Conservation (phyloP, 2,113 vertebrate genomes). For the Eolophus roseicapilla region DNA sequence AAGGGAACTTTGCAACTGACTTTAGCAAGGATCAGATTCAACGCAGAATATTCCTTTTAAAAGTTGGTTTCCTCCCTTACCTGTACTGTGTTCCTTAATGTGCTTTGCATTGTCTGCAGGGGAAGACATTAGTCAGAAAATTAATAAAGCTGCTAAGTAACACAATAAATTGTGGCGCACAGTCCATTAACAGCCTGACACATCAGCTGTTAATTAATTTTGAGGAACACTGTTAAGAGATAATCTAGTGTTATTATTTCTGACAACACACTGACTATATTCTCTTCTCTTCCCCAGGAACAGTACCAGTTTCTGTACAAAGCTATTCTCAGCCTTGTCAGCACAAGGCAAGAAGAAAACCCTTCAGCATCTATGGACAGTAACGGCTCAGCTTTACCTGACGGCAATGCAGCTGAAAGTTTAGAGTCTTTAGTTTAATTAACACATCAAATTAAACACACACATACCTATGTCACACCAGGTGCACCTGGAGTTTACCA, state of each 20-base stretch:
- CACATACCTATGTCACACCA: not conserved
- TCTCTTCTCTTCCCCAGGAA: slow-evolving; percentile 77
- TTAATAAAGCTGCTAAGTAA: not conserved
- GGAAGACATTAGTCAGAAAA: not conserved
- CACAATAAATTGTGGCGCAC: not conserved
- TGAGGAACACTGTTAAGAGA: not conserved
- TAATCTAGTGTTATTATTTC: not conserved
- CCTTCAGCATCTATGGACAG: slow-evolving; percentile 83
- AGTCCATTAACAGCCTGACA: not conserved
- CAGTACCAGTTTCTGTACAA: slow-evolving; percentile 96
- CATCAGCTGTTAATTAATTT: not conserved
- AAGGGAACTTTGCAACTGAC: not conserved
- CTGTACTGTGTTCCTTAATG: not conserved
- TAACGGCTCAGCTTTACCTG: slow-evolving; percentile 82
- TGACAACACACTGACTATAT: not conserved
- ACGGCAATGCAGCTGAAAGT: slow-evolving; percentile 84
- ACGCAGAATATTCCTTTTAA: not conserved
- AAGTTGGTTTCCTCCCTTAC: not conserved
- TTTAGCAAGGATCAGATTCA: not conserved
- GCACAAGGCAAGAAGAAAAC: slow-evolving; percentile 87
- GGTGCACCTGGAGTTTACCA: slow-evolving; percentile 12
- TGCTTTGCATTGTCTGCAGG: not conserved
- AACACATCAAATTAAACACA: not conserved
- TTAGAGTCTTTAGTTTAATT: slow-evolving; percentile 91
- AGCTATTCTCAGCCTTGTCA: slow-evolving; percentile 92